Evolutionary conservation across 2,797 vertebrate genomes (phyloP).

Genomic region (Phoebastria nigripes): DNA sequence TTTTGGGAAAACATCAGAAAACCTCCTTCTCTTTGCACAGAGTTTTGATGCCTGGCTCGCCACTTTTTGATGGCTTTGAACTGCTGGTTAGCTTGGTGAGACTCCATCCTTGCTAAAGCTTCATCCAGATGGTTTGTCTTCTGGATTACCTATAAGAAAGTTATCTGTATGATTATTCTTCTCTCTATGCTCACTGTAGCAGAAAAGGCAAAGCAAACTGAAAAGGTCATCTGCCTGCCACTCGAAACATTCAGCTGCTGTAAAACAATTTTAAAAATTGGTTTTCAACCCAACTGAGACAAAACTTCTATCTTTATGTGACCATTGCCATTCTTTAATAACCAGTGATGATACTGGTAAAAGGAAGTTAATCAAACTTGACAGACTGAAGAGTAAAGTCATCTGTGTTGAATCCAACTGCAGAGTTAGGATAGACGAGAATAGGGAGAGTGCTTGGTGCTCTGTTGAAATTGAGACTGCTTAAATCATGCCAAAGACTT

Average conservation of each 20-base stretch:
- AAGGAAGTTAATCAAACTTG: not conserved
- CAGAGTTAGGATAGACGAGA: not conserved
- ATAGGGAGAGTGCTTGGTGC: not conserved
- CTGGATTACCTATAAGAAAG: constrained; percentile 82
- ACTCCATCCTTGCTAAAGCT: constrained; percentile 82
- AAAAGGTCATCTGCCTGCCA: not conserved
- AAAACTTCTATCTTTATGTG: not conserved
- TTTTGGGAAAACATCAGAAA: constrained; percentile 90
- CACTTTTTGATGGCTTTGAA: constrained; percentile 85
- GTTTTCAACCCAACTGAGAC: not conserved
- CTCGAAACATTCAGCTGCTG: not conserved
- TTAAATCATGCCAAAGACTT: not conserved
- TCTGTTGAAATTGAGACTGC: not conserved
- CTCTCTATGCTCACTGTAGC: not conserved
- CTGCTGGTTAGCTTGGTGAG: constrained; percentile 76
- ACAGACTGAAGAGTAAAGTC: not conserved
- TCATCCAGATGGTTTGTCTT: constrained; percentile 84
- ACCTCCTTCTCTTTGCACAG: constrained; percentile 76
- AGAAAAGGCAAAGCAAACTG: not conserved
- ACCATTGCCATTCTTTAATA: not conserved
- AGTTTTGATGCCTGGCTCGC: constrained; percentile 75
- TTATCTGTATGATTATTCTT: not conserved
- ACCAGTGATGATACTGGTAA: not conserved
- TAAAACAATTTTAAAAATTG: not conserved
- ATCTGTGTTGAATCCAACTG: not conserved